phyloP scores from a whole-genome alignment of 2,113 vertebrate genomes.

The Cinclus mexicanus region DNA sequence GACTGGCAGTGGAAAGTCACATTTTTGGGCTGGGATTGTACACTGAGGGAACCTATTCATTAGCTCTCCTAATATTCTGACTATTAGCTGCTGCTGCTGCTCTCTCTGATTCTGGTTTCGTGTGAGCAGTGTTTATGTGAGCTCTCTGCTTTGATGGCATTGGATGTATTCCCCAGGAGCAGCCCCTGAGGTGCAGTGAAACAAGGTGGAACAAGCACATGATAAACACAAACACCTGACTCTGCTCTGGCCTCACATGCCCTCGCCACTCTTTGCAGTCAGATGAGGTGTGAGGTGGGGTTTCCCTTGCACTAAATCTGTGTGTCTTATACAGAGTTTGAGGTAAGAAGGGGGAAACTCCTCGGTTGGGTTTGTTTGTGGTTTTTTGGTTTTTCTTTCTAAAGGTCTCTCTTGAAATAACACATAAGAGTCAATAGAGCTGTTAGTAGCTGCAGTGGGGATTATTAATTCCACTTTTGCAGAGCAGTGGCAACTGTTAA shows the following conservation, averaged over 20 bases:
- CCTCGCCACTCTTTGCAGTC: slow-evolving; percentile 8
- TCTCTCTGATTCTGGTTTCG: neutral
- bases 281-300: neutral
- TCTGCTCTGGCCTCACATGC: slow-evolving; percentile 16
- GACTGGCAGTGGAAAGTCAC: neutral
- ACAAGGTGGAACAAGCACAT: neutral
- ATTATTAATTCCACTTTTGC: neutral
- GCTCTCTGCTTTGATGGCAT: neutral
- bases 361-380: neutral
- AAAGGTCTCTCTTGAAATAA: slow-evolving; percentile 32
- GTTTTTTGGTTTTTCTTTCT: neutral
- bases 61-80: neutral
- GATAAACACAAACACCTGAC: neutral
- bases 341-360: neutral
- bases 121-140: neutral
- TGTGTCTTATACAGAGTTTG: slow-evolving; percentile 10
- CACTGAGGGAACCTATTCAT: slow-evolving; percentile 10
- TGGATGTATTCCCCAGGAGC: neutral
- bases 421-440: neutral
- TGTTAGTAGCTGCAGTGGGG: neutral
- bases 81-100: neutral
- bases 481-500: neutral
- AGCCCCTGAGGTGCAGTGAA: neutral
- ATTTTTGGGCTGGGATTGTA: neutral
- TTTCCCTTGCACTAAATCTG: slow-evolving; percentile 9